Percentiles rank a stretch among this genome's conserved stretches.
These are phyloP conservation scores for Stegophylla sp. DNA, from an alignment of 2,888 invertebrate species.

Conservation along the genomic window DNA sequence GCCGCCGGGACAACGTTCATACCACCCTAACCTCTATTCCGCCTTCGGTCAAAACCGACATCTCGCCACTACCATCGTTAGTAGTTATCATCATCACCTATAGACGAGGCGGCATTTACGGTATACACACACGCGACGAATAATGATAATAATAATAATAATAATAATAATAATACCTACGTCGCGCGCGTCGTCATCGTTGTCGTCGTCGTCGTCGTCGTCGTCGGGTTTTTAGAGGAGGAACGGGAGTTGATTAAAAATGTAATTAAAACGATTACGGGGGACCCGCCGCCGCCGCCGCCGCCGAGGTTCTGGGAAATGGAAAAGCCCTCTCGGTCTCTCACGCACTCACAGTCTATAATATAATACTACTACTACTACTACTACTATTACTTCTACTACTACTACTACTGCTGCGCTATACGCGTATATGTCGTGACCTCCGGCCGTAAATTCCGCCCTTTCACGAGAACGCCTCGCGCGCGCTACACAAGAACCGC, in stretches of 20 bases:
- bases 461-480: slow-evolving; percentile 37
- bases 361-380: no score
- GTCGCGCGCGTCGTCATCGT: no score
- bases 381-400: no score
- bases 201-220: no score
- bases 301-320: background rate
- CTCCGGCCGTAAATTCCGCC: slow-evolving; percentile 47
- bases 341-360: background rate
- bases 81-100: background rate
- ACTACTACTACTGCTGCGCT: no score
- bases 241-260: slow-evolving; percentile 55
- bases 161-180: no score
- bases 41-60: background rate
- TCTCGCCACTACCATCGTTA: background rate
- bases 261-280: slow-evolving; percentile 54
- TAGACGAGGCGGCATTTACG: background rate
- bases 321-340: slow-evolving; percentile 32
- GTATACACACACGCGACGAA: background rate
- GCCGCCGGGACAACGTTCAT: background rate
- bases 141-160: no score
- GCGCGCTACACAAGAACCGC: slow-evolving; percentile 32
- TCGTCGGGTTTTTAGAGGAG: background rate
- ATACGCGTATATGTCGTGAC: no score
- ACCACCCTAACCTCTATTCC: background rate
- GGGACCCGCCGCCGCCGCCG: background rate